Conservation (phyloP, 2,113 vertebrate genomes). For the Lamprologus speciosus region DNA sequence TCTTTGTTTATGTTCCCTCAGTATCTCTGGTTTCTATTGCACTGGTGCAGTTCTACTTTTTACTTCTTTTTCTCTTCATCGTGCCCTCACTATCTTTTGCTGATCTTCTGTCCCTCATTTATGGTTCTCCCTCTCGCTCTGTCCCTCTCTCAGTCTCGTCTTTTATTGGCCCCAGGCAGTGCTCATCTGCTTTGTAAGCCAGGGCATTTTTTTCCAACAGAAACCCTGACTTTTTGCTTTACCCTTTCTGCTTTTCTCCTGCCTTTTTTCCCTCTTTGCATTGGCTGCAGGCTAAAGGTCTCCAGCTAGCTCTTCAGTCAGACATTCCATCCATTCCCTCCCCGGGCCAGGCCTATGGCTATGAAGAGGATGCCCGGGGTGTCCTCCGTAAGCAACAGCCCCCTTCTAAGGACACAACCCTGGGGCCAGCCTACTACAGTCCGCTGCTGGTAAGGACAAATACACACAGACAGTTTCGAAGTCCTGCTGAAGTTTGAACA, state of each 20-base stretch:
- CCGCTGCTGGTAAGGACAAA: constrained; percentile 61
- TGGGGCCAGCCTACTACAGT: constrained; percentile 75
- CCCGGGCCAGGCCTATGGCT: constrained; percentile 69
- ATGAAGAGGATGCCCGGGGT: constrained; percentile 64
- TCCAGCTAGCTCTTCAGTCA: constrained; percentile 31
- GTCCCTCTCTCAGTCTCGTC: background rate
- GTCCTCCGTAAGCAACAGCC: constrained; percentile 58
- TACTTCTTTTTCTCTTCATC: background rate
- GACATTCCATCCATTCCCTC: constrained; percentile 74
- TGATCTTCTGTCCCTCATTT: background rate
- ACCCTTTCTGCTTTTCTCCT: background rate
- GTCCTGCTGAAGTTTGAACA: background rate
- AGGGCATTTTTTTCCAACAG: background rate
- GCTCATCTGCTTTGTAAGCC: constrained; percentile 12
- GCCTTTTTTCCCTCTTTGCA: background rate
- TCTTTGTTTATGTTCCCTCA: background rate
- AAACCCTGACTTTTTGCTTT: background rate
- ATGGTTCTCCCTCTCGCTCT: background rate
- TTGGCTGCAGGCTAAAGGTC: constrained; percentile 46
- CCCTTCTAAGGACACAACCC: constrained; percentile 59
- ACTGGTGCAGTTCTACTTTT: background rate
- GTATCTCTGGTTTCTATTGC: background rate
- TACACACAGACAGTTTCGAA: background rate
- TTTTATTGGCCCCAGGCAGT: constrained; percentile 21
- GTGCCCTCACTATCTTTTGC: background rate